Percentiles rank a stretch among this genome's conserved stretches.
These are phyloP conservation scores for Gavialis gangeticus DNA, from an alignment of 2,113 vertebrate genomes.

Conservation along the genomic window DNA sequence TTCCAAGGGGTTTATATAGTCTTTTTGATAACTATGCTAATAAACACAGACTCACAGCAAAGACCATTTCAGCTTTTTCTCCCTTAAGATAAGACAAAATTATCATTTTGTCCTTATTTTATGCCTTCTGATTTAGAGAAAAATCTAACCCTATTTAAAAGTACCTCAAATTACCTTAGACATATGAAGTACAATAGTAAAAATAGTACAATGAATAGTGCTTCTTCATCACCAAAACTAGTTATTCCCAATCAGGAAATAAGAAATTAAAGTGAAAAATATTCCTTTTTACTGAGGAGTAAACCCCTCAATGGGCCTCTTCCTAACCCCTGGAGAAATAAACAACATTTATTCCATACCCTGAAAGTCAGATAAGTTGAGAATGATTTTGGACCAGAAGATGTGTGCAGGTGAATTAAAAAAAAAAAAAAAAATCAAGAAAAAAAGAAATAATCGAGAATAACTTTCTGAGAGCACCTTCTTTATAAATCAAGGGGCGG, in stretches of 20 bases:
- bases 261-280: background rate
- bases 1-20: background rate
- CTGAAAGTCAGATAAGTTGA: background rate
- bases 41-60: background rate
- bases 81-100: background rate
- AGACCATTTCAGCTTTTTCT: background rate
- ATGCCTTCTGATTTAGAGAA: background rate
- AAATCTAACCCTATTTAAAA: background rate
- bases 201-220: background rate
- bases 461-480: background rate
- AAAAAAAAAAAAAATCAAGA: too few relatives aligned
- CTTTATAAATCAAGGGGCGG: background rate
- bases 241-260: background rate
- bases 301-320: rapidly evolving
- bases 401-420: rapidly evolving
- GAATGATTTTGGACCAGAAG: background rate
- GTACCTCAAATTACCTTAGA: background rate
- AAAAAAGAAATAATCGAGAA: background rate
- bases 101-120: background rate
- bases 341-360: rapidly evolving
- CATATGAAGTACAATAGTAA: background rate
- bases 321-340: background rate
- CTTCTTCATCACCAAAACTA: background rate
- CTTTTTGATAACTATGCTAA: background rate
- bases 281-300: background rate